phyloP scores from a whole-genome alignment of 2,797 vertebrate species.

The Heterohyrax brucei region DNA sequence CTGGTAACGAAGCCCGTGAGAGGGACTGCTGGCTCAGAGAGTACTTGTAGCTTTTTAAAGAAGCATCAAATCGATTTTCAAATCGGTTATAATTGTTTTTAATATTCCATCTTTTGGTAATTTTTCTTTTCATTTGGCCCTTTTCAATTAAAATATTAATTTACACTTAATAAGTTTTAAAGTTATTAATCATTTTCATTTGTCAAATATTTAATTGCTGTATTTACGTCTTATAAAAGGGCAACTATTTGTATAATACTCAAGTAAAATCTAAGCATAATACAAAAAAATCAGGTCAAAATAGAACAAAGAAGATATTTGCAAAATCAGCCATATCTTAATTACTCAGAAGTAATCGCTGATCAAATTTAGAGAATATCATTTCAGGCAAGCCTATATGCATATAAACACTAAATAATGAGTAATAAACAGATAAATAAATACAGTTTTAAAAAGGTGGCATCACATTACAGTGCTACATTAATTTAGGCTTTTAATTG shows the following conservation, averaged over 20 bases:
- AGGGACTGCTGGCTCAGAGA: too few species aligned
- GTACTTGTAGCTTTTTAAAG: too few species aligned
- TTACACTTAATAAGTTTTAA: background rate
- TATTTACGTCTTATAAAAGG: background rate
- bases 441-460: background rate
- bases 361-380: slow-evolving; percentile 12
- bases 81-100: background rate
- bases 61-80: too few species aligned
- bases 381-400: slow-evolving; percentile 21
- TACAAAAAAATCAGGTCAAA: slow-evolving; percentile 11
- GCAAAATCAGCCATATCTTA: background rate
- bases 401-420: background rate
- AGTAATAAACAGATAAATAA: background rate
- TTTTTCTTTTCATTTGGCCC: background rate
- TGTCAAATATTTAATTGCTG: slow-evolving; percentile 17
- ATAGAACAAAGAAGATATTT: slow-evolving; percentile 18
- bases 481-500: slow-evolving; percentile 11
- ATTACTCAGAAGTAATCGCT: slow-evolving; percentile 3
- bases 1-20: too few species aligned
- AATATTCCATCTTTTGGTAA: background rate
- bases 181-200: background rate
- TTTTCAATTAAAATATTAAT: background rate
- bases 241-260: background rate
- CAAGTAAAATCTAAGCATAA: background rate
- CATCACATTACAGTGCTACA: background rate